These are phyloP conservation scores for Drosophila multiciliata DNA, from an alignment of 2,888 invertebrate species.

Conservation along the genomic window DNA sequence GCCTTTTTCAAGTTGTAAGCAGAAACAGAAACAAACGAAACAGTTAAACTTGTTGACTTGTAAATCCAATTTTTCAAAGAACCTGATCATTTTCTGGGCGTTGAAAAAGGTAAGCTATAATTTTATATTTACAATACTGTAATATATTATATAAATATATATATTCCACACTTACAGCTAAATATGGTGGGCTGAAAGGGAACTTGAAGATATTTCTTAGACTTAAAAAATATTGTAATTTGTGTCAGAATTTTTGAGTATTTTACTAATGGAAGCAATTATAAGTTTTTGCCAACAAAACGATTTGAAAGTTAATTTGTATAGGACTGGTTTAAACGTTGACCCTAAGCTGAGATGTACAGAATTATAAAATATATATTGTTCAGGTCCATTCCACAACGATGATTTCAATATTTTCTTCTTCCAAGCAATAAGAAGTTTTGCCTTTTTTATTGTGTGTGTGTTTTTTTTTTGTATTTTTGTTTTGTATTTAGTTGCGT, in stretches of 20 bases:
- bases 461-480: slow-evolving; percentile 22
- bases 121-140: neutral
- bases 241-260: neutral
- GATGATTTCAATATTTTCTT: slow-evolving; percentile 43
- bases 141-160: neutral
- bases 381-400: slow-evolving; percentile 26
- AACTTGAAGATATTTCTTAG: neutral
- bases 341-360: slow-evolving; percentile 6
- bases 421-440: slow-evolving; percentile 23
- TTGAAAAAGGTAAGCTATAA: slow-evolving; percentile 33
- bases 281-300: slow-evolving; percentile 14
- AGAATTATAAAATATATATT: slow-evolving; percentile 25
- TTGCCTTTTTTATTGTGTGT: slow-evolving; percentile 12
- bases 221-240: neutral
- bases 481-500: slow-evolving; percentile 16
- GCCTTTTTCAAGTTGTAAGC: slow-evolving; percentile 52
- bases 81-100: slow-evolving; percentile 1
- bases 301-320: slow-evolving; percentile 29
- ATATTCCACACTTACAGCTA: neutral
- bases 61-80: neutral
- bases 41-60: slow-evolving; percentile 47
- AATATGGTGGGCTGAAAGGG: neutral
- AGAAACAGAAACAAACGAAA: slow-evolving; percentile 18
- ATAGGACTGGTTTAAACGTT: slow-evolving; percentile 17
- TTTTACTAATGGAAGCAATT: slow-evolving; percentile 37